These are phyloP conservation scores for Coenonympha glycerion DNA, from an alignment of 2,888 invertebrate genomes.

Conservation along the genomic window DNA sequence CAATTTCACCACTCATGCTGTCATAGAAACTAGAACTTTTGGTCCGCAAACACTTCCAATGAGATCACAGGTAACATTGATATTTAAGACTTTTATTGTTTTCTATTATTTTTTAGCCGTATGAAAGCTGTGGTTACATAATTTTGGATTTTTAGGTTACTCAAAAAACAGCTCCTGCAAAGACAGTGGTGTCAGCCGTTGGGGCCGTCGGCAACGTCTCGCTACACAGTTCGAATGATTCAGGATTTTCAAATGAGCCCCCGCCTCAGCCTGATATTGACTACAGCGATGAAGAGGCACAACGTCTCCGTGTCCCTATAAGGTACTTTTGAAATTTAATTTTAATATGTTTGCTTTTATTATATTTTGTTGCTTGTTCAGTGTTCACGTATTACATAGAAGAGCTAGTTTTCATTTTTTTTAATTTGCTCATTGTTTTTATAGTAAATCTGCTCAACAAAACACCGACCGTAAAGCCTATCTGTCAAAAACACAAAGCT, in stretches of 20 bases:
- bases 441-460: slow-evolving; percentile 65
- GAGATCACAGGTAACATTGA: slow-evolving; percentile 59
- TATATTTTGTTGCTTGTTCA: slow-evolving; percentile 28
- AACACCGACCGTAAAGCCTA: slow-evolving; percentile 58
- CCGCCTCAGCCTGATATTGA: slow-evolving; percentile 92
- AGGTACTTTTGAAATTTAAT: slow-evolving; percentile 59
- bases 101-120: neutral
- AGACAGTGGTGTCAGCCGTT: slow-evolving; percentile 65
- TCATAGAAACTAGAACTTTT: slow-evolving; percentile 66
- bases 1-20: slow-evolving; percentile 72
- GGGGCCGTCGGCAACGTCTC: slow-evolving; percentile 82
- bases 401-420: slow-evolving; percentile 35
- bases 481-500: slow-evolving; percentile 67
- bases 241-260: slow-evolving; percentile 92
- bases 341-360: slow-evolving; percentile 16
- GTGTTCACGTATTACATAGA: slow-evolving; percentile 14
- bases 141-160: slow-evolving; percentile 42
- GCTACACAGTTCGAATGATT: slow-evolving; percentile 93
- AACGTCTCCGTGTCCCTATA: slow-evolving; percentile 77
- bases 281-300: slow-evolving; percentile 91
- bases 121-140: neutral
- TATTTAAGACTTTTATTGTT: neutral
- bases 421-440: slow-evolving; percentile 43
- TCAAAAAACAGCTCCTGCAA: slow-evolving; percentile 66
- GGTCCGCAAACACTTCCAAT: slow-evolving; percentile 70